These are phyloP conservation scores for Drosophila quadrilineata DNA, from an alignment of 1,140 invertebrate species.

Conservation along the genomic window DNA sequence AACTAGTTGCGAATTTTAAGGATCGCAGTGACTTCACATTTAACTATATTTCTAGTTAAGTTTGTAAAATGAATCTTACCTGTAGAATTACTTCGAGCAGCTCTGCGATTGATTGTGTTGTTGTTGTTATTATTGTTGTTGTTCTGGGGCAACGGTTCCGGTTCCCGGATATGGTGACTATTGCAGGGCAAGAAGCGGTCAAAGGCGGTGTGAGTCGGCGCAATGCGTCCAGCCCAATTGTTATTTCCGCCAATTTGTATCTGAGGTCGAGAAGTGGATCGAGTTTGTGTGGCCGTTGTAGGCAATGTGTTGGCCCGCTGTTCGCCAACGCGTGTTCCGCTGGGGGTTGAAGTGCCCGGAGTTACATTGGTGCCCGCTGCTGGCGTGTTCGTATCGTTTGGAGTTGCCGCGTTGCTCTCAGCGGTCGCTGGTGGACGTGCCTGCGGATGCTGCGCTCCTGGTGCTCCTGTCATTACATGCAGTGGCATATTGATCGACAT, in stretches of 20 bases:
- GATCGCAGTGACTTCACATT: too few relatives aligned
- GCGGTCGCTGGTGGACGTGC: constrained; percentile 23
- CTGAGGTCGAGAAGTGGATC: constrained; percentile 86
- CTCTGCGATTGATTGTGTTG: constrained; percentile 9
- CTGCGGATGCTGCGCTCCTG: constrained; percentile 61
- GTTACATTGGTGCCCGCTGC: neutral
- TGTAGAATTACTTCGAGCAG: too few relatives aligned
- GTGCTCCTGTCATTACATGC: constrained; percentile 75
- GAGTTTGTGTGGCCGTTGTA: constrained; percentile 86
- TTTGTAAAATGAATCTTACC: too few relatives aligned
- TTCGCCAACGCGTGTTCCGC: constrained; percentile 61
- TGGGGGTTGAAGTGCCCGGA: constrained; percentile 55
- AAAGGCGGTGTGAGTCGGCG: constrained; percentile 78
- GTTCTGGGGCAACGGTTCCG: constrained; percentile 37
- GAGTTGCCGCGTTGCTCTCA: constrained; percentile 13
- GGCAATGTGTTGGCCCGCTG: constrained; percentile 86
- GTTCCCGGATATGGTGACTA: constrained; percentile 79
- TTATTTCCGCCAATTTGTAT: constrained; percentile 82
- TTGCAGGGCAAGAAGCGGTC: constrained; percentile 80
- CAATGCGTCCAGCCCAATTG: constrained; percentile 70
- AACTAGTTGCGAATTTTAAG: too few relatives aligned
- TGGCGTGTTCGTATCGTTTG: neutral
- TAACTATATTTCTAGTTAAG: too few relatives aligned
- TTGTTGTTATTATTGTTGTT: constrained; percentile 25
- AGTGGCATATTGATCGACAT: constrained; percentile 76